phyloP scores from a whole-genome alignment of 2,113 vertebrate genomes.

The Piaya cayana region DNA sequence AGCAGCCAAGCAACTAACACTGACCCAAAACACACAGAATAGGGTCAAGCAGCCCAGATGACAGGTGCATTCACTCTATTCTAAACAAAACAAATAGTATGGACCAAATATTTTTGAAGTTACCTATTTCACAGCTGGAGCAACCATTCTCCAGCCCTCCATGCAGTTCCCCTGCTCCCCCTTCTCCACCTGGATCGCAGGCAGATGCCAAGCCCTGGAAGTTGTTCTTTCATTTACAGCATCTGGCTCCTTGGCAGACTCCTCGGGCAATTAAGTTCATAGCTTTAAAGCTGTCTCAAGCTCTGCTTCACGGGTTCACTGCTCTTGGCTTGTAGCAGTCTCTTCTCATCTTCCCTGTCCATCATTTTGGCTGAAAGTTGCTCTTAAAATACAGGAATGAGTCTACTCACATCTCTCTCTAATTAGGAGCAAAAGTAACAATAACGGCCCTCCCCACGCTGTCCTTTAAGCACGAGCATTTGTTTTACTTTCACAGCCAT shows the following conservation, averaged over 20 bases:
- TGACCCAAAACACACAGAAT: neutral
- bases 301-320: slow-evolving; percentile 37
- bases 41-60: neutral
- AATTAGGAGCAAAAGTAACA: neutral
- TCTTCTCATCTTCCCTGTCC: slow-evolving; percentile 17
- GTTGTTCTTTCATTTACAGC: slow-evolving; percentile 56
- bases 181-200: neutral
- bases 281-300: slow-evolving; percentile 45
- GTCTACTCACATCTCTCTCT: neutral
- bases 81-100: neutral
- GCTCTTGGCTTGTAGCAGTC: slow-evolving; percentile 23
- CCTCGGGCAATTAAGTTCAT: slow-evolving; percentile 8
- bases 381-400: neutral
- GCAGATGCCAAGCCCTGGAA: slow-evolving; percentile 46
- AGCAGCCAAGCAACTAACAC: fast-evolving
- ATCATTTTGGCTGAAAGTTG: neutral
- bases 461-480: neutral
- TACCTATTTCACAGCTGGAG: neutral
- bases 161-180: neutral
- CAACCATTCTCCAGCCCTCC: neutral
- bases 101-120: neutral
- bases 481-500: neutral
- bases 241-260: slow-evolving; percentile 60
- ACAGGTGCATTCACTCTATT: neutral
- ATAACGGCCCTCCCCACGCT: neutral